Conservation (phyloP, 1,140 invertebrate genomes). For the Vanessa atalanta region DNA sequence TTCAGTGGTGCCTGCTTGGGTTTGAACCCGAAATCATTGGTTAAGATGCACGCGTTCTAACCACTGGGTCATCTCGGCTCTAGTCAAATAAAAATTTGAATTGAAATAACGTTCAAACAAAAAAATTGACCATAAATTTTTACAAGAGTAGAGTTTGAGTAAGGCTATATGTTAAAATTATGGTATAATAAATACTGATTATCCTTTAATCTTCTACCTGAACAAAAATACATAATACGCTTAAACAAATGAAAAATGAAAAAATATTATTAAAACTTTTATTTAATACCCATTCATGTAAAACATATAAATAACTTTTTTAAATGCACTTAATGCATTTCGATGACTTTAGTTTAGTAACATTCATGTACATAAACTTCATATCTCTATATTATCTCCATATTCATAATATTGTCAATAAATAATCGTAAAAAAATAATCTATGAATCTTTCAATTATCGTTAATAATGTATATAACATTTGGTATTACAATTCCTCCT, state of each 20-base stretch:
- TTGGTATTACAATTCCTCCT: conserved; percentile 20
- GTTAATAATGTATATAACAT: conserved; percentile 1
- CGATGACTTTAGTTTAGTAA: not conserved
- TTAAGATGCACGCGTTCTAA: too few relatives aligned
- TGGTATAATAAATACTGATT: too few relatives aligned
- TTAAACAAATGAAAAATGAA: not conserved
- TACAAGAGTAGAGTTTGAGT: too few relatives aligned
- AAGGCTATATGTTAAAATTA: too few relatives aligned
- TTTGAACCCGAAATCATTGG: too few relatives aligned
- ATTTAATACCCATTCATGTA: conserved; percentile 14
- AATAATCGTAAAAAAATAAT: conserved; percentile 18
- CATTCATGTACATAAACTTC: not conserved
- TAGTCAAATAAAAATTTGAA: too few relatives aligned
- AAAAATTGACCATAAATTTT: too few relatives aligned
- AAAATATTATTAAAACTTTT: conserved; percentile 4
- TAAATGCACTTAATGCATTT: not conserved
- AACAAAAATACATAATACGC: too few relatives aligned
- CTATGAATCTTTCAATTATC: not conserved
- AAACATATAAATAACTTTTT: not conserved
- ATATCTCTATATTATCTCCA: not conserved
- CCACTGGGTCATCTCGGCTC: too few relatives aligned
- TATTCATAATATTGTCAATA: conserved; percentile 10
- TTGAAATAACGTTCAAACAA: too few relatives aligned
- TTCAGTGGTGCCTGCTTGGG: too few relatives aligned
- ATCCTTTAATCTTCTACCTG: too few relatives aligned